phyloP scores from a whole-genome alignment of 2,797 vertebrate species.

The Pseudochirops cupreus region DNA sequence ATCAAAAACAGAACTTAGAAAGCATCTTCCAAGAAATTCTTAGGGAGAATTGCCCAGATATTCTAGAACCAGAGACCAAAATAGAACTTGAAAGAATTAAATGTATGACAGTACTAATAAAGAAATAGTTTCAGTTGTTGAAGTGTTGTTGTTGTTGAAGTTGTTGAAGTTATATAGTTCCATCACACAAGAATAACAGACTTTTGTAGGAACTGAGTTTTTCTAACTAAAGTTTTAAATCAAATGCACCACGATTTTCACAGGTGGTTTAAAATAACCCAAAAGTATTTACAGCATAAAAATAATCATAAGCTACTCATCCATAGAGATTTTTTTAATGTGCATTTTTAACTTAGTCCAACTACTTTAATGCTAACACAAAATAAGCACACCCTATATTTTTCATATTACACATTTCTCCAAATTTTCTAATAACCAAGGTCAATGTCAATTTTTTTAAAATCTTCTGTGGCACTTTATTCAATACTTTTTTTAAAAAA shows the following conservation, averaged over 20 bases:
- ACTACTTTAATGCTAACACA: neutral
- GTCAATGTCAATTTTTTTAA: neutral
- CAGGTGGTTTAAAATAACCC: neutral
- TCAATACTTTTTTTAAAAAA: neutral
- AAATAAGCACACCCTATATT: neutral
- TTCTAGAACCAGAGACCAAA: no score
- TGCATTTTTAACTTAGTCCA: neutral
- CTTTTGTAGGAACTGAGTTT: neutral
- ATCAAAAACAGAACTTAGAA: no score
- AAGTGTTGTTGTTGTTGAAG: neutral
- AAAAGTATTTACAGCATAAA: neutral
- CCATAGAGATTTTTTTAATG: neutral
- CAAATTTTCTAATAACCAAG: neutral
- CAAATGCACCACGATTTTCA: neutral
- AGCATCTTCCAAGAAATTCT: no score
- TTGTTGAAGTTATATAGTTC: neutral
- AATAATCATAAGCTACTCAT: neutral
- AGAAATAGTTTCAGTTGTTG: neutral
- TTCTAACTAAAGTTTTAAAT: neutral
- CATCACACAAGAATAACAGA: neutral
- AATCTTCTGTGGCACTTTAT: neutral
- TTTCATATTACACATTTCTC: neutral
- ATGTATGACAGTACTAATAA: neutral
- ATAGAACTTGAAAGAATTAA: no score
- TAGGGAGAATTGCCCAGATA: no score